Base-by-base conservation (phyloP, 1,140 invertebrate species). In the Drosophila kohkoa region DNA sequence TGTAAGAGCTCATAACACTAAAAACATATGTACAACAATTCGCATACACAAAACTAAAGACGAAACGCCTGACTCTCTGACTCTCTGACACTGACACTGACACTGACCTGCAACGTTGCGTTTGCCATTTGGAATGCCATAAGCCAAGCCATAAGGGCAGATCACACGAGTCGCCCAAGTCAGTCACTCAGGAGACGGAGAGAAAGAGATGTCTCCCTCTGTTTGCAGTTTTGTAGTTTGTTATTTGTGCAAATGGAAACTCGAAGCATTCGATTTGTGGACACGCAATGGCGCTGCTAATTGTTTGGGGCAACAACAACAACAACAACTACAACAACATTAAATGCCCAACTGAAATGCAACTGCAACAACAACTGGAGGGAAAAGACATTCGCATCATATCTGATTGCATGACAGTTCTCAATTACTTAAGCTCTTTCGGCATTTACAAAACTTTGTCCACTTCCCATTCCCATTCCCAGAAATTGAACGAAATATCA, bases 341-440 rank as follows among this genome's bases (percentile, higher is more conserved):
- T 60, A 72, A 63, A 70, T 70, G 64, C 52, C 48, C 55, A 51
- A 10, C 62, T 58, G n/a, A 32, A 63, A 58, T 60, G 52, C 64
- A 60, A 79, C 65, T 72, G 65, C 60, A 65, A 51, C 20, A 20
- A 20, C 70, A 48, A 35, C 20, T 3, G 57, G 69, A 54, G 4
- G 35, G 35, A 8, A 48, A 20, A 16, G 25, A 20, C 52, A 63
- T 62, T 70, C 59, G 59, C 43, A 73, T 77, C 85, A 75, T 91
- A 91, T 91, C 89, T 89, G 89, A 91, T 91, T 89, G 89, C 89
- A 91, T 91, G 89, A 91, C 89, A 91, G 85, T 91, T 91, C 83
- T 86, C 89, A 91, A 91, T 91, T 91, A 91, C 89, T 81, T 73
- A 5, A 5, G 5, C 1, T 41, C 8, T 41, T 82, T 62, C 54